Conservation (phyloP, 2,888 invertebrate genomes). For the Rhagophthalmus giganteus region DNA sequence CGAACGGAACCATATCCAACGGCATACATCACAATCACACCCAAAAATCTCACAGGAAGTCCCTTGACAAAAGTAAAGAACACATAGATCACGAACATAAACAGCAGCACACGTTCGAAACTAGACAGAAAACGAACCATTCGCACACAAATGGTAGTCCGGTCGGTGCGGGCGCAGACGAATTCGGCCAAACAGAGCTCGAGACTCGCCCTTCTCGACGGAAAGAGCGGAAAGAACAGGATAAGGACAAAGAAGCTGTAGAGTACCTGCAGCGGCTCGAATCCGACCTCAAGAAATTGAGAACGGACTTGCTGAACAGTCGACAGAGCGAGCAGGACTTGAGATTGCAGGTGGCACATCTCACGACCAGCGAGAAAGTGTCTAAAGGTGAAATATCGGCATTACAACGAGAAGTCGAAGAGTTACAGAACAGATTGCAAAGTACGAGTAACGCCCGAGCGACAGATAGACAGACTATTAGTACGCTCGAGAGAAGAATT, state of each 20-base stretch:
- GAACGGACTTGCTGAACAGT: constrained; percentile 74
- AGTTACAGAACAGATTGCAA: constrained; percentile 81
- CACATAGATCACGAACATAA: constrained; percentile 32
- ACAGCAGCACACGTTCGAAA: constrained; percentile 33
- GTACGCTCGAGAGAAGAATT: constrained; percentile 77
- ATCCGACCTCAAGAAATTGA: constrained; percentile 69
- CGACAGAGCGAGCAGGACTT: constrained; percentile 73
- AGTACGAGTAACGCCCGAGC: constrained; percentile 73
- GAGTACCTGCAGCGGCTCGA: constrained; percentile 67
- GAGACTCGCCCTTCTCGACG: constrained; percentile 38
- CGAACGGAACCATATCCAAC: constrained; percentile 51
- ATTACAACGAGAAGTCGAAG: constrained; percentile 85
- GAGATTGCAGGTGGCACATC: constrained; percentile 65
- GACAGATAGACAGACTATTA: constrained; percentile 76
- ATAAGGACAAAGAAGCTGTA: constrained; percentile 56
- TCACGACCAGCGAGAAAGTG: constrained; percentile 69
- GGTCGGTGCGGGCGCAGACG: constrained; percentile 41
- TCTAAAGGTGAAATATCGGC: constrained; percentile 72
- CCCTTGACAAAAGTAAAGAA: constrained; percentile 57
- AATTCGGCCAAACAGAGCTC: constrained; percentile 24
- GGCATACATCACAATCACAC: constrained; percentile 31
- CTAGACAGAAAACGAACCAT: constrained; percentile 40
- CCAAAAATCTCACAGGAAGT: constrained; percentile 60
- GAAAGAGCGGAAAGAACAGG: constrained; percentile 54
- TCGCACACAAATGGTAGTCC: constrained; percentile 48